Percentiles rank a stretch among this genome's conserved stretches.
Conservation (phyloP, 2,888 invertebrate genomes). For the Tanytarsus gracilentus region DNA sequence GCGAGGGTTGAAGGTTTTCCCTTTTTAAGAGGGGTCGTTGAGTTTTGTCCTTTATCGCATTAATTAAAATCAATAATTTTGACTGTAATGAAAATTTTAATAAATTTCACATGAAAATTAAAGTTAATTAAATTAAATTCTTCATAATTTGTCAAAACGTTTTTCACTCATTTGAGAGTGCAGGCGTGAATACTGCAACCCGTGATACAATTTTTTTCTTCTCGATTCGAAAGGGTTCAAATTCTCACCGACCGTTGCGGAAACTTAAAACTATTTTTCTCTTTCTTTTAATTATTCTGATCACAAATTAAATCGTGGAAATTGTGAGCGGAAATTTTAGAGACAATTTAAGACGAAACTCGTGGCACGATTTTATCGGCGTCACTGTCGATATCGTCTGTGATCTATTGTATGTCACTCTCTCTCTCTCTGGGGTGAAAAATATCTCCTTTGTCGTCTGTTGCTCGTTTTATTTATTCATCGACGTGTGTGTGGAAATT, state of each 20-base stretch:
- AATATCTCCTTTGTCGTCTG: no score
- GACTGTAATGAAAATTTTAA: not conserved
- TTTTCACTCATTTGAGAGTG: not conserved
- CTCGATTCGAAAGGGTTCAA: slow-evolving; percentile 1
- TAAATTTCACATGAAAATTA: slow-evolving; percentile 9
- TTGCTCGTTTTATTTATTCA: no score
- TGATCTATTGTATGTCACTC: no score
- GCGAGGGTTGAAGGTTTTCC: slow-evolving; percentile 12
- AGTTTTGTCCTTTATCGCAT: not conserved
- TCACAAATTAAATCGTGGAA: no score
- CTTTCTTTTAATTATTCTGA: no score
- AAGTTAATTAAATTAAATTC: slow-evolving; percentile 17
- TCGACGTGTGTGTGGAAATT: no score
- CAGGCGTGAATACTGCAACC: slow-evolving; percentile 9
- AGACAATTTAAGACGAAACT: no score
- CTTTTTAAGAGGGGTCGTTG: not conserved
- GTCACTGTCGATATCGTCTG: no score
- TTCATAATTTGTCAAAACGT: slow-evolving; percentile 1
- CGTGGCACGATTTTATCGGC: no score
- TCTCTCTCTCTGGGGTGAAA: no score
- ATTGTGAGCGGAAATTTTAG: no score
- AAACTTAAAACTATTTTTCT: no score
- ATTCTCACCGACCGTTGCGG: not conserved
- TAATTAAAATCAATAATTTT: not conserved
- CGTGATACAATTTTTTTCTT: slow-evolving; percentile 8